Conservation (phyloP, 2,888 invertebrate species). For the Cyclophora albipunctata region DNA sequence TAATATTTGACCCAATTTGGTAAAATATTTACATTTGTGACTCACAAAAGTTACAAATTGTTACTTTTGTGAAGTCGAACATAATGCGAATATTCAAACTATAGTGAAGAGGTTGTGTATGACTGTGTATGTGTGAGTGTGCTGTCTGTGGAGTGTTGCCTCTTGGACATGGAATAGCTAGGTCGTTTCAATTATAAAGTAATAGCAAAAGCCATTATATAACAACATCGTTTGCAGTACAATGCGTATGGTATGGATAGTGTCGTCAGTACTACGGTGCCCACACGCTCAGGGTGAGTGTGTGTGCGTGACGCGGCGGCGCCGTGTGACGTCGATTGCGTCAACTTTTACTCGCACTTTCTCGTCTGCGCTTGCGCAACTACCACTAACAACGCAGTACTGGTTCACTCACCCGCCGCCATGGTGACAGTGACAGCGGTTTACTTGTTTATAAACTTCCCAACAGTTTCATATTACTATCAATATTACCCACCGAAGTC, state of each 20-base stretch:
- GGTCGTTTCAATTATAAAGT: too few species aligned
- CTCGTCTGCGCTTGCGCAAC: slow-evolving; percentile 71
- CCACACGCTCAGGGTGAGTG: slow-evolving; percentile 20
- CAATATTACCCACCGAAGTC: too few species aligned
- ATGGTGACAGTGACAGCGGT: slow-evolving; percentile 41
- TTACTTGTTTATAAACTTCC: slow-evolving; percentile 23
- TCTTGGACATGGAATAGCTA: too few species aligned
- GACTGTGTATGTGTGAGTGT: too few species aligned
- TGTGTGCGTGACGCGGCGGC: slow-evolving; percentile 40
- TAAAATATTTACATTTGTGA: too few species aligned
- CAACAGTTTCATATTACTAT: too few species aligned
- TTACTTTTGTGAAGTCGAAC: too few species aligned
- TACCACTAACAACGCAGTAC: slow-evolving; percentile 44
- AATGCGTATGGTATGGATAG: slow-evolving; percentile 7
- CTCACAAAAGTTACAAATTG: too few species aligned
- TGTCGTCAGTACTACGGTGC: slow-evolving; percentile 41
- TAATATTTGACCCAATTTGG: too few species aligned
- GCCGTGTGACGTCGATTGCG: slow-evolving; percentile 65
- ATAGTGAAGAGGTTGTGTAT: too few species aligned
- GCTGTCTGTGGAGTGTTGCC: too few species aligned
- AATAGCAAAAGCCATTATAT: slow-evolving; percentile 41
- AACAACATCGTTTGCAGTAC: slow-evolving; percentile 52
- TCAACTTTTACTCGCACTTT: slow-evolving; percentile 76
- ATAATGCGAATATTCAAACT: too few species aligned
- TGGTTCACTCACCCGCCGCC: slow-evolving; percentile 47